Evolutionary conservation across 2,888 invertebrate genomes (phyloP), one percentile per base, ranked within the genome.

Genomic region (Dorcus parallelipipedus): DNA sequence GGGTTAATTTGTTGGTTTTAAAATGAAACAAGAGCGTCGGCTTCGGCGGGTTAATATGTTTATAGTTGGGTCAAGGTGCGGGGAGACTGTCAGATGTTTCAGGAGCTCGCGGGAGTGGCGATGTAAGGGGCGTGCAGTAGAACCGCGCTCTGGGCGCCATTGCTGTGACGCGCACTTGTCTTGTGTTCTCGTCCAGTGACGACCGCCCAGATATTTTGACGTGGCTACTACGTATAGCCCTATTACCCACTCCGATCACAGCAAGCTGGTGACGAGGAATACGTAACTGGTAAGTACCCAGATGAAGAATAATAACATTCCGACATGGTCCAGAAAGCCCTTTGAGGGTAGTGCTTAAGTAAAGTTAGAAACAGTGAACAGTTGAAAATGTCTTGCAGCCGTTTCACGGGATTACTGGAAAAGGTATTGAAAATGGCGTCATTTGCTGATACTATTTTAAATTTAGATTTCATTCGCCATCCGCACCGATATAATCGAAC

Each of bases 181-280:
- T 85, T 85, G 84, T 83, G 85, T 83, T 83, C 84, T 86, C 85
- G 83, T 84, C 86, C 86, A 86, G 88, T 89, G 89, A 89, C 89
- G 89, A 89, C 82, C 86, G 86, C 86, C 86, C 86, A 86, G 86
- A 86, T 86, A 86, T 87, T 89, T 90, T 90, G 90, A 90, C 90
- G 90, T 90, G 89, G 89, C 89, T 89, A 86, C 89, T 92, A 92
- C 92, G 91, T 92, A 91, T 89, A 86, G 87, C 87, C 86, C 87
- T 86, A 87, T 90, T 90, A 88, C 90, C 91, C 91, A 91, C 89
- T 91, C 91, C 89, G 89, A 89, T 89, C 87, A 89, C 91, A 88
- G 90, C 89, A 90, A 90, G 85, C 88, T 88, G 88, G 91, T 91
- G 91, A 92, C 91, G 91, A 91, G 89, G 89, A 90, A 90, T 90